Evolutionary conservation across 2,113 vertebrate species (phyloP), one percentile per base, ranked within the genome.

Genomic region (Meleagris gallopavo): DNA sequence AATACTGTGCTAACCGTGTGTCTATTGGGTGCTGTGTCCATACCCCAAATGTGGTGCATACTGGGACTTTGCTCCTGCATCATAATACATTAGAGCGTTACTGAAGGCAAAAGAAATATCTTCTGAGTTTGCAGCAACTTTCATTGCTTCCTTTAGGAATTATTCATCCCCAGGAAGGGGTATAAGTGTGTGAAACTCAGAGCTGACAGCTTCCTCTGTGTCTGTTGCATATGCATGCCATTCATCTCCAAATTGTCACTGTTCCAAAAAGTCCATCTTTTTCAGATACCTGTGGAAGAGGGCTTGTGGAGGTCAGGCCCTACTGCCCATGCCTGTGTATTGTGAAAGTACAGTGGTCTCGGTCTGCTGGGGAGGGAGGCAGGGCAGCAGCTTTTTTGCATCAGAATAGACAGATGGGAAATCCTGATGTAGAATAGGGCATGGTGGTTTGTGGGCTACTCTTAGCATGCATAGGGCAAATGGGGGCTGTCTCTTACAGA

Each of bases 31-130:
- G 3, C 41, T 17, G 65, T 82, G 46, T 72, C 54, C 6, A 0
- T 52, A 40, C 11, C 11, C 8, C 36, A 70, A 0, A 25, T 52
- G 60, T 0, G 0, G 30, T 30, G 12, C 0, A 0, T 58, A 16
- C 0, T 2, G 20, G n/a, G 2, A 1, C 9, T 79, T 75, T 76
- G 25, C 24, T 64, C 9, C 74, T 64, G 0, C 1, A 0, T 22
- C 69, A 17, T 48, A 70, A n/a, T 5, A 8, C 61, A 61, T 7
- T 48, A 41, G 14, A 30, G 80, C 48, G 72, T 62, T 83, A 21
- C 7, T 7, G 2, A 78, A 19, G 52, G 41, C 50, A 71, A 34
- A 52, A 87, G 6, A 74, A 82, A 13, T 19, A 20, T 8, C 25
- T 40, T 73, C 2, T 13, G n/a, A 16, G 22, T 70, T 94, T 88